A percentile compares a stretch with the other conserved stretches of the same genome.
Conservation (phyloP, 2,888 invertebrate genomes). For the Hirtodrosophila alboralis region DNA sequence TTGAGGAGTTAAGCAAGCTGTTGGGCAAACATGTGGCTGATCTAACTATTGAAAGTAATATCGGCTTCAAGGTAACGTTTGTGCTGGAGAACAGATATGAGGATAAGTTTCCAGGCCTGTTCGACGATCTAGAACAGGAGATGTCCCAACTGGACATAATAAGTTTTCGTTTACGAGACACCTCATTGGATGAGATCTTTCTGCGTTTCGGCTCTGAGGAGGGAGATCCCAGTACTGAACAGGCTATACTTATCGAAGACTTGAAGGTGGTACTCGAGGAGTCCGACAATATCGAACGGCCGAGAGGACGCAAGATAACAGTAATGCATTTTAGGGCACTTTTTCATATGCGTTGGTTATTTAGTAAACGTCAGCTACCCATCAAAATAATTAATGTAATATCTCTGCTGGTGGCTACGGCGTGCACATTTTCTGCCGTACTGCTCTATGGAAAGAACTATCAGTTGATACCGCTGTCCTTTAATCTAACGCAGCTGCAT, state of each 20-base stretch:
- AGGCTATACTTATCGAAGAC: slow-evolving; percentile 30
- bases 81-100: slow-evolving; percentile 91
- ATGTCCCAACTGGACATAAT: slow-evolving; percentile 86
- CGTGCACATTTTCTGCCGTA: slow-evolving; percentile 32
- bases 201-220: slow-evolving; percentile 85
- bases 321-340: slow-evolving; percentile 27
- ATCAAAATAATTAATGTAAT: slow-evolving; percentile 25
- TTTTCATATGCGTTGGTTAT: slow-evolving; percentile 36
- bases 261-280: slow-evolving; percentile 18
- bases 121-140: slow-evolving; percentile 87
- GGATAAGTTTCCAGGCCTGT: slow-evolving; percentile 87
- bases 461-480: slow-evolving; percentile 35
- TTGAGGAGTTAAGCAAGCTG: slow-evolving; percentile 88
- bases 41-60: slow-evolving; percentile 90
- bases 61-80: slow-evolving; percentile 91
- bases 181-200: slow-evolving; percentile 94
- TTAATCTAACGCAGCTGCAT: slow-evolving; percentile 46
- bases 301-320: neutral
- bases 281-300: neutral
- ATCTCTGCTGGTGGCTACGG: slow-evolving; percentile 17
- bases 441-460: slow-evolving; percentile 47
- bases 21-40: slow-evolving; percentile 87
- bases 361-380: slow-evolving; percentile 16
- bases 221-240: slow-evolving; percentile 25
- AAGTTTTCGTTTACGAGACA: slow-evolving; percentile 92